Conservation (phyloP, 2,113 vertebrate genomes). For the Larimichthys polyactis region DNA sequence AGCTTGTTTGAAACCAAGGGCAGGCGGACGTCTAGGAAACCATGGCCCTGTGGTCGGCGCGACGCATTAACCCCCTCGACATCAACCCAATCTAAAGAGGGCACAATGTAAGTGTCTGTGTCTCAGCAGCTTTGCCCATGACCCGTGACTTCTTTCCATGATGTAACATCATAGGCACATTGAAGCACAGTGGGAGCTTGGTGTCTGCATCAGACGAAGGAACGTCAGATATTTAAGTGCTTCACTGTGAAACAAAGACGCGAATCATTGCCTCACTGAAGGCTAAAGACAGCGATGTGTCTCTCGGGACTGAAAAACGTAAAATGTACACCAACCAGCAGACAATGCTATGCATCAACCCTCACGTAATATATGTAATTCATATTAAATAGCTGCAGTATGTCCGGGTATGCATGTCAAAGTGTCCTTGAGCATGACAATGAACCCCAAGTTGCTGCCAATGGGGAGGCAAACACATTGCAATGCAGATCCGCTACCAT, state of each 20-base stretch:
- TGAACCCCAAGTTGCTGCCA: not conserved
- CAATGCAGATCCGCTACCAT: no score
- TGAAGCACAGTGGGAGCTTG: not conserved
- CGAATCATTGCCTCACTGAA: not conserved
- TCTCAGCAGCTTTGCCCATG: not conserved
- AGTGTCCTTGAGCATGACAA: not conserved
- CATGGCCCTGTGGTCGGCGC: constrained; percentile 10
- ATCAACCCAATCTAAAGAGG: constrained; percentile 32
- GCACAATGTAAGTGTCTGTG: constrained; percentile 55
- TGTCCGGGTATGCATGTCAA: not conserved
- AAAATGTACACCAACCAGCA: not conserved
- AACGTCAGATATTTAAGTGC: not conserved
- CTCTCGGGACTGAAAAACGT: not conserved
- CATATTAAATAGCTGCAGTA: not conserved
- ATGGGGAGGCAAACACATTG: not conserved
- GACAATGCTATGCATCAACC: no score
- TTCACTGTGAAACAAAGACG: not conserved
- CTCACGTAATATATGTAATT: not conserved
- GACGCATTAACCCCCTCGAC: constrained; percentile 20
- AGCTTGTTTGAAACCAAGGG: constrained; percentile 39
- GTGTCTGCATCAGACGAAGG: not conserved
- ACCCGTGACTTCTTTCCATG: constrained; percentile 31
- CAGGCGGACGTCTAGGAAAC: constrained; percentile 10
- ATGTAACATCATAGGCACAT: not conserved
- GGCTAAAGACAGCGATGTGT: not conserved